Percentiles rank a stretch among this genome's conserved stretches.
Conservation (phyloP, 2,797 vertebrate genomes). For the Gila robusta region DNA sequence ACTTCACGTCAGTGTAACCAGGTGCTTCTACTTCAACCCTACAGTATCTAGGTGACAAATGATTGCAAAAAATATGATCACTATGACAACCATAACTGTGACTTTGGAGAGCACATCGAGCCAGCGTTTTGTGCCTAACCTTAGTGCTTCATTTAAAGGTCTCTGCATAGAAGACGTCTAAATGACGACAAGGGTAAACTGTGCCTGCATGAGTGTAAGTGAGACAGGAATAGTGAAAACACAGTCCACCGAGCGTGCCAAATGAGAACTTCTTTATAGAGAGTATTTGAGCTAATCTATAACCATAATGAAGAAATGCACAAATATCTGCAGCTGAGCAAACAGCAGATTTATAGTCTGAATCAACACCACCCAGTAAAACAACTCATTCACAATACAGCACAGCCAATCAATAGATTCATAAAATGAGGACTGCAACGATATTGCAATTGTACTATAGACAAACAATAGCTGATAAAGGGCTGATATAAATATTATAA, state of each 20-base stretch:
- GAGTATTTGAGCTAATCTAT: conserved; percentile 75
- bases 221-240: conserved; percentile 62
- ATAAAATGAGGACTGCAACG: background rate
- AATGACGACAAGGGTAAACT: conserved; percentile 42
- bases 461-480: background rate
- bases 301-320: conserved; percentile 80
- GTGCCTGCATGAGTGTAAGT: conserved; percentile 62
- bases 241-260: conserved; percentile 73
- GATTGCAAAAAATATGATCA: conserved; percentile 71
- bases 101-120: conserved; percentile 68
- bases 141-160: conserved; percentile 80
- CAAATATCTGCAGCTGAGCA: conserved; percentile 66
- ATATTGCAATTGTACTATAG: background rate
- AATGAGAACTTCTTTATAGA: conserved; percentile 70
- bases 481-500: background rate
- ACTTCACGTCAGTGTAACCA: conserved; percentile 65
- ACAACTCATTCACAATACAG: background rate
- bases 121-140: conserved; percentile 79
- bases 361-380: conserved; percentile 70
- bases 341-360: conserved; percentile 75
- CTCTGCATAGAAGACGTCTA: conserved; percentile 68
- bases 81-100: conserved; percentile 84
- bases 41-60: conserved; percentile 51
- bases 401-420: conserved; percentile 9
- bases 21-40: conserved; percentile 72